Evolutionary conservation across 2,797 vertebrate genomes (phyloP), one percentile per base, ranked within the genome.

Genomic region (Xiphorhynchus erythropygius): DNA sequence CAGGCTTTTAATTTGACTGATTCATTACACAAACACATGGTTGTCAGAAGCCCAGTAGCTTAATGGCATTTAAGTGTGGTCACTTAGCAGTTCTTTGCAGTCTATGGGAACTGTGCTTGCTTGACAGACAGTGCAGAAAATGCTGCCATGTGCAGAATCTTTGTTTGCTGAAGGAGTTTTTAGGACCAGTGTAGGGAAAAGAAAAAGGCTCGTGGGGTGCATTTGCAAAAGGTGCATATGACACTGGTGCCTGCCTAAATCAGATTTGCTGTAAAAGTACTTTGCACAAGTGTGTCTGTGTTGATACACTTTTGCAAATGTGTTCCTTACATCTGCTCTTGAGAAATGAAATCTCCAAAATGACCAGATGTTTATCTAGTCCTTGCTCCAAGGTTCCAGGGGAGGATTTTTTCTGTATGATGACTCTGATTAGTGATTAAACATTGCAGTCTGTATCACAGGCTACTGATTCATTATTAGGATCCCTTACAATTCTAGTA

Each of bases 31-130:
- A 93, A 96, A 95, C 94, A 94, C 89, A 95, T 95, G 89, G 74
- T 76, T 94, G 94, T 97, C 94, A 96, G 94, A 96, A 96, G 78
- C 91, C 87, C 84, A 95, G 95, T 88, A 96, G 94, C 94, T 96
- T 95, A 96, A 93, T 96, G 94, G 78, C 90, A 94, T 95, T 95
- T 91, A 91, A 95, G 95, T 94, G 96, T 94, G 95, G 94, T 96
- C 94, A 96, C 91, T 97, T 96, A 96, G 90, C 89, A 96, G 94
- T 91, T 95, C 89, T 89, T 77, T 89, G 85, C 94, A 91, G 90
- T 90, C 68, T 56, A 73, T 88, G 87, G 56, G 84, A 90, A 37
- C 89, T 57, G 76, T 60, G 56, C 67, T 95, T 67, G 47, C 92
- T 68, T 94, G 84, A 93, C 85, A 88, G 83, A 53, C 80, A 71